phyloP scores from a whole-genome alignment of 2,797 vertebrate species.

The Sparus aurata region DNA sequence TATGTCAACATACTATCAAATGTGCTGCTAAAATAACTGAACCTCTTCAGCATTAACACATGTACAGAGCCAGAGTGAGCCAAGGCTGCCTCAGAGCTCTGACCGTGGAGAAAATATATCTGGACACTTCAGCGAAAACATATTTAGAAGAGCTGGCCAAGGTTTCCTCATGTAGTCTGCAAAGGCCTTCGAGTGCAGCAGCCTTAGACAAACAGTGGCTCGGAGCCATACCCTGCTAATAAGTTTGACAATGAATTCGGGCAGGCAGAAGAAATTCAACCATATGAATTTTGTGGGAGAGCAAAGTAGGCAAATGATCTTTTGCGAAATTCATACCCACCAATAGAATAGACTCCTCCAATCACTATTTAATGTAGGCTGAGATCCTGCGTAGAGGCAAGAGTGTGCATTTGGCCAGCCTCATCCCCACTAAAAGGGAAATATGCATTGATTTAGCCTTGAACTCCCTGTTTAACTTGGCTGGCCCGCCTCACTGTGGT shows the following conservation, averaged over 20 bases:
- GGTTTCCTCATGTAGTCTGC: conserved; percentile 72
- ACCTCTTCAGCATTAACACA: conserved; percentile 80
- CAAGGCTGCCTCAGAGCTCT: conserved; percentile 73
- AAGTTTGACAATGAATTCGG: conserved; percentile 74
- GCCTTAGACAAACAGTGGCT: conserved; percentile 81
- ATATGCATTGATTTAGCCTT: conserved; percentile 86
- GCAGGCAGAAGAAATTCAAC: conserved; percentile 60
- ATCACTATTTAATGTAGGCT: conserved; percentile 71
- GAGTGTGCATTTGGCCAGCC: conserved; percentile 74
- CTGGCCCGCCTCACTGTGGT: conserved; percentile 77
- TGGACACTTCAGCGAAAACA: conserved; percentile 80
- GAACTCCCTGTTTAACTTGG: conserved; percentile 86
- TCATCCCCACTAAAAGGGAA: conserved; percentile 81
- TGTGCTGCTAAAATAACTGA: conserved; percentile 78
- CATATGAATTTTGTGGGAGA: conserved; percentile 65
- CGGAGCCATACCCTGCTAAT: conserved; percentile 72
- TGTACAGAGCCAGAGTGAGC: conserved; percentile 64
- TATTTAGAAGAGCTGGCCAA: conserved; percentile 78
- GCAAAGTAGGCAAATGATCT: conserved; percentile 70
- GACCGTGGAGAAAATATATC: conserved; percentile 77
- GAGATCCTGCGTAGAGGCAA: conserved; percentile 62
- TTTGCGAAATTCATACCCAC: conserved; percentile 72
- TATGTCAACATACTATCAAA: conserved; percentile 82
- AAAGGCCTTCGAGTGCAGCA: conserved; percentile 75
- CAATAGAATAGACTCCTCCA: conserved; percentile 63